These are phyloP conservation scores for Pyrrhosoma nymphula DNA, from an alignment of 2,888 invertebrate genomes.

Conservation along the genomic window DNA sequence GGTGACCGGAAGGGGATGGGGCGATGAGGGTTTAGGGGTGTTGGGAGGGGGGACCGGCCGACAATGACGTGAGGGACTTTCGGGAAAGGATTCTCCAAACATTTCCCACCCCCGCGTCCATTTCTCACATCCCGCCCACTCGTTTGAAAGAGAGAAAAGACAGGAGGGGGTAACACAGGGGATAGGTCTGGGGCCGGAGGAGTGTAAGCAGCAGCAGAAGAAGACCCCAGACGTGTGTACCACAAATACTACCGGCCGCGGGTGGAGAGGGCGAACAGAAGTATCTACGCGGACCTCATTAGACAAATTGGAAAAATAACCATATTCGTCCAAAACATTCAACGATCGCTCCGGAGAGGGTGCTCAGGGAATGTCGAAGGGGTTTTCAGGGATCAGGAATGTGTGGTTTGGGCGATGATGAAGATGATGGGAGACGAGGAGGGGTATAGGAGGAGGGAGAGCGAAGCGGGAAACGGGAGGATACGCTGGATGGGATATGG, in stretches of 20 bases:
- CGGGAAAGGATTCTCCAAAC: background rate
- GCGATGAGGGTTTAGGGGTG: too few species aligned
- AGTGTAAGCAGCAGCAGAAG: background rate
- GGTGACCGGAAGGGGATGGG: background rate
- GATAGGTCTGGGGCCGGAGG: background rate
- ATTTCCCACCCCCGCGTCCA: background rate
- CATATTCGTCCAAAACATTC: background rate
- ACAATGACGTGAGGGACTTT: background rate
- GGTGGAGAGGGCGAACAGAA: background rate
- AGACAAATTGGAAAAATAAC: slow-evolving; percentile 64
- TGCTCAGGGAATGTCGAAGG: background rate
- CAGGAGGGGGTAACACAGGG: background rate
- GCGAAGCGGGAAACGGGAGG: too few species aligned
- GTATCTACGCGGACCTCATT: slow-evolving; percentile 58
- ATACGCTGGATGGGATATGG: background rate
- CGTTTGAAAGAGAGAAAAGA: background rate
- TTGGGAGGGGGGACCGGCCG: background rate
- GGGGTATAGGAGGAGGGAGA: too few species aligned
- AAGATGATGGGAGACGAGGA: background rate
- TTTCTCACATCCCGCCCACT: background rate
- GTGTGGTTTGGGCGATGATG: background rate
- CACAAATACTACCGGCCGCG: background rate
- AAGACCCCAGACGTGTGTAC: background rate
- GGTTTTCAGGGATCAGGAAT: background rate
- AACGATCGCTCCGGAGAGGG: background rate